Percentiles rank a stretch among this genome's conserved stretches.
Conservation (phyloP, 2,113 vertebrate genomes). For the Copsychus sechellarum region DNA sequence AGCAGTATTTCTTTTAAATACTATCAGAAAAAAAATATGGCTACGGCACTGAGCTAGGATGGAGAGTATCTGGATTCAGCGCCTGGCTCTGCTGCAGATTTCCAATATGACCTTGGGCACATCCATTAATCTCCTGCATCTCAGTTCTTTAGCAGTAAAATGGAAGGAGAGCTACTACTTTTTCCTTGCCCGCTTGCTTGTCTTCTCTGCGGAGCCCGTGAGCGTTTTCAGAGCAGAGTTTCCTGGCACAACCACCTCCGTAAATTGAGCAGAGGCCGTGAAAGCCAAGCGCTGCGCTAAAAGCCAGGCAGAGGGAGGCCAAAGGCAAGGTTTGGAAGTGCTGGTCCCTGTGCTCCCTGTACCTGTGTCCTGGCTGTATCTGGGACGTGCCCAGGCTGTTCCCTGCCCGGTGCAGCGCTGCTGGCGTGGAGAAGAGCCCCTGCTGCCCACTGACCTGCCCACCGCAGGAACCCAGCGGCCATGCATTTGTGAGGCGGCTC, state of each 20-base stretch:
- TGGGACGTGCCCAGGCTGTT: background rate
- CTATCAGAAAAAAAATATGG: background rate
- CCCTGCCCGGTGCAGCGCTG: accelerated
- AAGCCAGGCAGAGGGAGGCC: background rate
- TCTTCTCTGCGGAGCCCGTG: background rate
- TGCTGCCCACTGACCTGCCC: background rate
- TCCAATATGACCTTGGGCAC: conserved; percentile 65
- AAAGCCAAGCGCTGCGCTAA: background rate
- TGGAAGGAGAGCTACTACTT: conserved; percentile 16
- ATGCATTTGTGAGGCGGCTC: background rate
- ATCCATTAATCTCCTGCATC: conserved; percentile 62
- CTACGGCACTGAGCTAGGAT: background rate
- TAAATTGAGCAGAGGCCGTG: background rate
- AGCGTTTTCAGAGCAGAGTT: background rate
- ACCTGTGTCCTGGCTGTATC: background rate
- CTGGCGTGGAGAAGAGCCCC: background rate
- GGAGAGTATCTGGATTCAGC: conserved; percentile 26
- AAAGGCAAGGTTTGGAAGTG: background rate
- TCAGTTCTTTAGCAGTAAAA: conserved; percentile 42
- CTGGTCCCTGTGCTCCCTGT: background rate
- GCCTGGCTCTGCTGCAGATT: conserved; percentile 32
- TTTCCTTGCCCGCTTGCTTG: background rate
- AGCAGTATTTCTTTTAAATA: conserved; percentile 38
- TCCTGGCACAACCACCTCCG: background rate
- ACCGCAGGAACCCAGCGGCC: background rate